Evolutionary conservation across 2,888 invertebrate genomes (phyloP).

Genomic region (Allophyes oxyacanthae): DNA sequence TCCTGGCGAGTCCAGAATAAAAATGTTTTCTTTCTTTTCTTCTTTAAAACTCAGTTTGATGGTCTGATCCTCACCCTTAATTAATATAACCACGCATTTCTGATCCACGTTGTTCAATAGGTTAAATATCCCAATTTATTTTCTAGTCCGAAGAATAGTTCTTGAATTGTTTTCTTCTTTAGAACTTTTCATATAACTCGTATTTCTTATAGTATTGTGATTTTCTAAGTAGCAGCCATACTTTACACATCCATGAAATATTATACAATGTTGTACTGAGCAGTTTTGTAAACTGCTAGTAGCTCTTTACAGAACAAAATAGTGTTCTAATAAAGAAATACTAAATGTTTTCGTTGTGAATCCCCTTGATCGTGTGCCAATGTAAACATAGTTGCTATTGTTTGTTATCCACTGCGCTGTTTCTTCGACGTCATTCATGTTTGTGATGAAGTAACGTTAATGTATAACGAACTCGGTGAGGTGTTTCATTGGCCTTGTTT

Average conservation of each 20-base stretch:
- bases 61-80: too few species aligned
- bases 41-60: too few species aligned
- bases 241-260: neutral
- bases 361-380: constrained; percentile 50
- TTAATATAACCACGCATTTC: too few species aligned
- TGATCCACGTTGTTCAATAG: too few species aligned
- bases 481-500: constrained; percentile 14
- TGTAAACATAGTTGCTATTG: constrained; percentile 43
- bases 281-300: neutral
- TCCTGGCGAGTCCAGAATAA: too few species aligned
- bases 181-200: neutral
- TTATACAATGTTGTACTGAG: neutral
- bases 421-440: constrained; percentile 26
- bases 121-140: too few species aligned
- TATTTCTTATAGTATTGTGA: too few species aligned
- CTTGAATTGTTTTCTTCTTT: too few species aligned
- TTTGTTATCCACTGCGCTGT: constrained; percentile 30
- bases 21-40: too few species aligned
- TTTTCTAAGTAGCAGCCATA: neutral
- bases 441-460: constrained; percentile 28
- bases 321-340: constrained; percentile 35
- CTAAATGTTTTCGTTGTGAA: constrained; percentile 38
- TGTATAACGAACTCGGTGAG: constrained; percentile 15
- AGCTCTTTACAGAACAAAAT: constrained; percentile 17
- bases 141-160: too few species aligned